Conservation (phyloP, 2,113 vertebrate species). For the Delphinus delphis region DNA sequence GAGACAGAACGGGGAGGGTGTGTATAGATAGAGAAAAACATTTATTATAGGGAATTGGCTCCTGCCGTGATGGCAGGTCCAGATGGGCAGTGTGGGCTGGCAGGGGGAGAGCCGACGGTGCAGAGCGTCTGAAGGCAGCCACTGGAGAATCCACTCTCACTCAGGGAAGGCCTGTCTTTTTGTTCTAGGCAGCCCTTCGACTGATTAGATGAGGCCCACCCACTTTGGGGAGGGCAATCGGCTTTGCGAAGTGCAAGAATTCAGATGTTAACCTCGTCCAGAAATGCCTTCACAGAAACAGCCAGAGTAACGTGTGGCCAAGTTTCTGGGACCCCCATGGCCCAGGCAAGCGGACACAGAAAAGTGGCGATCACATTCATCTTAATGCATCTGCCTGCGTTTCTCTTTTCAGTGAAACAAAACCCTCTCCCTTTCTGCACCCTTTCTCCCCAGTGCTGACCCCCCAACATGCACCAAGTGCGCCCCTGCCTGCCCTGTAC, state of each 20-base stretch:
- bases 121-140: background rate
- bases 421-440: background rate
- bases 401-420: background rate
- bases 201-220: background rate
- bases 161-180: background rate
- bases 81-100: background rate
- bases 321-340: background rate
- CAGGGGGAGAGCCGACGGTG: background rate
- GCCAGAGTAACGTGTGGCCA: background rate
- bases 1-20: background rate
- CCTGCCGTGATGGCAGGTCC: background rate
- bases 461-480: fast-evolving
- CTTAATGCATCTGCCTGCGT: fast-evolving
- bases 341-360: background rate
- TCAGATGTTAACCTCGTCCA: background rate
- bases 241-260: background rate
- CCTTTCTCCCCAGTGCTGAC: background rate
- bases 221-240: no score
- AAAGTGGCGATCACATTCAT: fast-evolving
- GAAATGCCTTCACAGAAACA: background rate
- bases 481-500: fast-evolving
- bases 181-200: background rate
- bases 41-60: background rate
- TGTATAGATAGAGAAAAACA: fast-evolving
- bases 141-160: background rate